phyloP scores from a whole-genome alignment of 2,113 vertebrate genomes.

The Austrofundulus limnaeus region DNA sequence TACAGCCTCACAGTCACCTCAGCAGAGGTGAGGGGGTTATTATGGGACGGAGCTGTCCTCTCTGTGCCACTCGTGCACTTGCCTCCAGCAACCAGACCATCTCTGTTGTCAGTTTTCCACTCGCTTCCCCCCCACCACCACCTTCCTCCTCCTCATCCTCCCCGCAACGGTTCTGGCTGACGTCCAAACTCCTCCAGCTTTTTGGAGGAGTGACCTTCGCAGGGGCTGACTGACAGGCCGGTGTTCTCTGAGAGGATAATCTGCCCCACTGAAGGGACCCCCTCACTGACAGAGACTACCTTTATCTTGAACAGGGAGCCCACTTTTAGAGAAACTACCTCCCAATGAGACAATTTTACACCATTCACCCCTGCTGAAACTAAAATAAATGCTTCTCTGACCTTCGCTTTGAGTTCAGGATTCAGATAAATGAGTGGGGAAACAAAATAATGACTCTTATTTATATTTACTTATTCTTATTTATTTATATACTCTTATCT shows the following conservation, averaged over 20 bases:
- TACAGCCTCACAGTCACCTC: not conserved
- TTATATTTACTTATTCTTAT: too few species aligned
- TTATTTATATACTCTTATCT: too few species aligned
- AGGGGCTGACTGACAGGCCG: conserved; percentile 57
- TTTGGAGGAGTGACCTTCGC: conserved; percentile 68
- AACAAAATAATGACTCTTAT: too few species aligned
- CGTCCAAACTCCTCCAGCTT: conserved; percentile 56
- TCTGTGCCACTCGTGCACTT: conserved; percentile 33
- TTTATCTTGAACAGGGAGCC: conserved; percentile 24
- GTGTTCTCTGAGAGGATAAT: conserved; percentile 36
- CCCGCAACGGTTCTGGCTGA: conserved; percentile 38
- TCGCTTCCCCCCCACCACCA: not conserved
- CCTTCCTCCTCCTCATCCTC: not conserved
- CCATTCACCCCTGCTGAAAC: not conserved
- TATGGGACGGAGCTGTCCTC: conserved; percentile 19
- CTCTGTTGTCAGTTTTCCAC: conserved; percentile 56
- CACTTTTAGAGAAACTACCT: conserved; percentile 8
- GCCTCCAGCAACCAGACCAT: conserved; percentile 33
- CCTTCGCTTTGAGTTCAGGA: not conserved
- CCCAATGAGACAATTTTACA: conserved; percentile 1
- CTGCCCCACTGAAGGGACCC: conserved; percentile 24
- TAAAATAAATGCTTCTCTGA: not conserved
- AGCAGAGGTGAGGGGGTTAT: conserved; percentile 27
- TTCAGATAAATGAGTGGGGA: not conserved
- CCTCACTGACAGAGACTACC: conserved; percentile 9